A percentile compares a stretch with the other conserved stretches of the same genome.
Conservation (phyloP, 2,888 invertebrate species). For the Lasioglossum marginatum region DNA sequence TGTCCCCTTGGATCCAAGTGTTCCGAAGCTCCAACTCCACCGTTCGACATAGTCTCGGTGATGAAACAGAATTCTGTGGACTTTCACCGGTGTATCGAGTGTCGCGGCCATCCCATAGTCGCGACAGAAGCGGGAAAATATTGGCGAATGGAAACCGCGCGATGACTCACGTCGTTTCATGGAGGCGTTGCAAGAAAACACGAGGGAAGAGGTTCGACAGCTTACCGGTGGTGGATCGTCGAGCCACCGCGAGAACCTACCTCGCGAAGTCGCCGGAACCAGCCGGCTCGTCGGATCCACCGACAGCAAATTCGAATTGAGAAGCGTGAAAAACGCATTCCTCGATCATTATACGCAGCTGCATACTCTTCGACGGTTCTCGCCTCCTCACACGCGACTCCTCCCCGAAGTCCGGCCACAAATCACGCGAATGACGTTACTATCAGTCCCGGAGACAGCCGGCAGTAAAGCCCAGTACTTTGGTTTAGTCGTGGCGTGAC, state of each 20-base stretch:
- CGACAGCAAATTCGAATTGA: constrained; percentile 75
- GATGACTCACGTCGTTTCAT: constrained; percentile 37
- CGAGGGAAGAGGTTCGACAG: constrained; percentile 25
- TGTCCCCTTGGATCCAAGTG: neutral
- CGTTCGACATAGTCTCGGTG: neutral
- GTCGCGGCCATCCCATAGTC: neutral
- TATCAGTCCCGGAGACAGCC: constrained; percentile 75
- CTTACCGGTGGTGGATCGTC: constrained; percentile 14
- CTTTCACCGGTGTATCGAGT: constrained; percentile 36
- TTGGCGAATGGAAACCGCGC: constrained; percentile 36
- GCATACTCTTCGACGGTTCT: constrained; percentile 42
- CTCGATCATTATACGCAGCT: constrained; percentile 74
- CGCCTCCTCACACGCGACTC: constrained; percentile 55
- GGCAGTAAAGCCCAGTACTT: constrained; percentile 75
- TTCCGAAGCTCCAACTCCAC: neutral
- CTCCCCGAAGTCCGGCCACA: constrained; percentile 73
- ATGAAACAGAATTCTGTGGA: constrained; percentile 17
- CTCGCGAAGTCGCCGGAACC: constrained; percentile 17
- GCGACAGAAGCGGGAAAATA: neutral
- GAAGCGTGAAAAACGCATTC: constrained; percentile 80
- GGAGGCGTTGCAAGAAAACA: constrained; percentile 38
- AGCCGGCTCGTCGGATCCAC: constrained; percentile 54
- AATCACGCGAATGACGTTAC: constrained; percentile 78
- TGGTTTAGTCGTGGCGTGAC: constrained; percentile 64
- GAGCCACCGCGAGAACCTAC: constrained; percentile 19